Evolutionary conservation across 2,797 vertebrate species (phyloP).

Genomic region (Propithecus deckenii): DNA sequence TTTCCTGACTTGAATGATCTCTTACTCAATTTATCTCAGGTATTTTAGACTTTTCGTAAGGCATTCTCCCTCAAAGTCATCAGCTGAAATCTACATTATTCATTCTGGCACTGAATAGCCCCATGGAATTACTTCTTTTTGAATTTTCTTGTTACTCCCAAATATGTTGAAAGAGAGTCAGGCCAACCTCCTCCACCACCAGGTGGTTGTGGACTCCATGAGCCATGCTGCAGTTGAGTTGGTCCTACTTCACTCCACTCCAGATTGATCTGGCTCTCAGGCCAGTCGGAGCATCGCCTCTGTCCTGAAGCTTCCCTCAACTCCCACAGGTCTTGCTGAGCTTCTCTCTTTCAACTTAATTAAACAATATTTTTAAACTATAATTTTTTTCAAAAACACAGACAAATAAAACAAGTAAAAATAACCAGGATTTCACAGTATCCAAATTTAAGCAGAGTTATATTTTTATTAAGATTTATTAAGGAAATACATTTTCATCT

Average conservation of each 20-base stretch:
- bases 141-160: background rate
- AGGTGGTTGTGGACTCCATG: background rate
- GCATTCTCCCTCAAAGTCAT: background rate
- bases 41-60: background rate
- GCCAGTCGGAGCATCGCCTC: rapidly evolving
- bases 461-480: background rate
- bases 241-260: background rate
- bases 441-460: background rate
- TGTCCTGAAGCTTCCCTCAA: background rate
- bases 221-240: rapidly evolving
- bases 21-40: background rate
- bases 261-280: rapidly evolving
- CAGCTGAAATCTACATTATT: background rate
- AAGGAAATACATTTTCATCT: background rate
- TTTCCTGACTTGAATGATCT: background rate
- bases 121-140: background rate
- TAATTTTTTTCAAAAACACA: background rate
- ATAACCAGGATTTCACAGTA: background rate
- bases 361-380: background rate
- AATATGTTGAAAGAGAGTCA: background rate
- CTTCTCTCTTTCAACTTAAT: background rate
- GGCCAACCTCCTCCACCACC: background rate
- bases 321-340: background rate
- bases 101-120: background rate
- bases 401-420: background rate